phyloP scores from a whole-genome alignment of 1,140 invertebrate species.

The Trachymyrmex cornetzi region DNA sequence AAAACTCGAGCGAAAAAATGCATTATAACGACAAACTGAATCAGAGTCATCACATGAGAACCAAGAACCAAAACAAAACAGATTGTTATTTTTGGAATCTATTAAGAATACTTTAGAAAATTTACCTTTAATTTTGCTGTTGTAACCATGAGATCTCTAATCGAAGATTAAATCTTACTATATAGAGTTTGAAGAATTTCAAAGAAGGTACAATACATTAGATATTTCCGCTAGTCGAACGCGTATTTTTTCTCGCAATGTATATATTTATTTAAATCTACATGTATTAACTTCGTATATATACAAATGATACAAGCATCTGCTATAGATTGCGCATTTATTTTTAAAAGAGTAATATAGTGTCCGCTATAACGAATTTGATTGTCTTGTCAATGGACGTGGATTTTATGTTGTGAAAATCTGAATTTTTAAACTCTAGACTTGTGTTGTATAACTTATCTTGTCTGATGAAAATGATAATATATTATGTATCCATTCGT shows the following conservation, averaged over 20 bases:
- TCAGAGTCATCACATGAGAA: not conserved
- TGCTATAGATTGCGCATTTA: conserved; percentile 26
- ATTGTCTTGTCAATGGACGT: not conserved
- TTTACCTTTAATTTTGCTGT: not conserved
- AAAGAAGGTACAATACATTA: conserved; percentile 31
- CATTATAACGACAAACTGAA: conserved; percentile 2
- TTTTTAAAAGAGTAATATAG: conserved; percentile 22
- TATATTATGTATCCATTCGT: not conserved
- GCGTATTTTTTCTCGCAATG: conserved; percentile 14
- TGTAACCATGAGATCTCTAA: conserved; percentile 9
- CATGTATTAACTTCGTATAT: conserved; percentile 33
- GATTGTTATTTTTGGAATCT: conserved; percentile 60
- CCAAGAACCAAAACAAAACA: conserved; percentile 31
- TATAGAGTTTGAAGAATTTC: not conserved
- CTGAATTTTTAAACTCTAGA: conserved; percentile 44
- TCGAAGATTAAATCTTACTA: not conserved
- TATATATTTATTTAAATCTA: conserved; percentile 53
- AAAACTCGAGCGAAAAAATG: not conserved
- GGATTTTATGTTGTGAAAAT: conserved; percentile 27
- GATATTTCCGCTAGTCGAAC: conserved; percentile 45
- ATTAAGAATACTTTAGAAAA: conserved; percentile 19
- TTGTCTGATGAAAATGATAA: not conserved
- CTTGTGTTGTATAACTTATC: conserved; percentile 45
- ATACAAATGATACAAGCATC: not conserved
- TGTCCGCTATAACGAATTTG: conserved; percentile 5